Conservation (phyloP, 2,888 invertebrate species). For the Zhuqinia jingwanae region DNA sequence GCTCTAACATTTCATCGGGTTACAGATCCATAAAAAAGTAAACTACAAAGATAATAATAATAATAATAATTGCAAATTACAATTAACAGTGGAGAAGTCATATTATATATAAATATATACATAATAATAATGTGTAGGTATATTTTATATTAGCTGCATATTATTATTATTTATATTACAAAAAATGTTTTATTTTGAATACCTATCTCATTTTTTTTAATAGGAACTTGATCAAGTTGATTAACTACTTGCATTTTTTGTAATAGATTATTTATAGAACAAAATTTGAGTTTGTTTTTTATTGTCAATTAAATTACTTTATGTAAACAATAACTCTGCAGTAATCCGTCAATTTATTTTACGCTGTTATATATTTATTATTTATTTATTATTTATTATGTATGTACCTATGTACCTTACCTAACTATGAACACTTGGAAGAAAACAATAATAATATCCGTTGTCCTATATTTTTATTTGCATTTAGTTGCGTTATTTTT, state of each 20-base stretch:
- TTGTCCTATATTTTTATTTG: too few relatives aligned
- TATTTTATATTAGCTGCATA: conserved; percentile 37
- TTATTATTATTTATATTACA: not conserved
- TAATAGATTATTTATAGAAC: too few relatives aligned
- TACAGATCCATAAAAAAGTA: not conserved
- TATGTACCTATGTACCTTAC: too few relatives aligned
- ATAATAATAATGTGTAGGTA: not conserved
- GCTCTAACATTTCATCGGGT: not conserved
- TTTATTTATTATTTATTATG: too few relatives aligned
- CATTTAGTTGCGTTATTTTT: too few relatives aligned
- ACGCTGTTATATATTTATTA: too few relatives aligned
- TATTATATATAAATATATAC: not conserved
- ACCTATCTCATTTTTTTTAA: not conserved
- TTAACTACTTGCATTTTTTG: too few relatives aligned
- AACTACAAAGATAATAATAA: not conserved
- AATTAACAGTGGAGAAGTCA: too few relatives aligned
- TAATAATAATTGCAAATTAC: too few relatives aligned
- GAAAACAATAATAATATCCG: conserved; percentile 17
- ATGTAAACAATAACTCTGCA: not conserved
- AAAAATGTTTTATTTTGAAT: too few relatives aligned
- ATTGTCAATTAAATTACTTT: not conserved
- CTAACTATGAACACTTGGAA: conserved; percentile 58
- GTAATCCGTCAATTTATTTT: not conserved
- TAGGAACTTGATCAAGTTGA: conserved; percentile 28
- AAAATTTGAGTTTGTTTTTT: too few relatives aligned